A percentile compares a stretch with the other conserved stretches of the same genome.
Conservation (phyloP, 1,140 invertebrate genomes). For the Tachypleus tridentatus region DNA sequence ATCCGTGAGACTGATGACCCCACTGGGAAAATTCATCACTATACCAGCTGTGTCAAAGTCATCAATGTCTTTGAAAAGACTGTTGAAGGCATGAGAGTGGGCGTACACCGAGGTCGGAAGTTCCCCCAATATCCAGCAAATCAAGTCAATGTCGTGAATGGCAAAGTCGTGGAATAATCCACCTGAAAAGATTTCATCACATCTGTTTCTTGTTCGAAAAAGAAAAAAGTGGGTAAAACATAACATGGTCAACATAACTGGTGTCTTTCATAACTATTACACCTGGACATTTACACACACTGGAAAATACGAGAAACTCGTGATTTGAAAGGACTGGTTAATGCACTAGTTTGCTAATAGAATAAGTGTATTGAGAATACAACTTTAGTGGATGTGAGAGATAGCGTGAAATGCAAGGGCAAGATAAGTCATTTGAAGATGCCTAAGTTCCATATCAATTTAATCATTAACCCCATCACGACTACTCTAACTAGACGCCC, state of each 20-base stretch:
- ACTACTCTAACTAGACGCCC: too few relatives aligned
- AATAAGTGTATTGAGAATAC: too few relatives aligned
- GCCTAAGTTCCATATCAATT: too few relatives aligned
- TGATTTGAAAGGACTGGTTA: too few relatives aligned
- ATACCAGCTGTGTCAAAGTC: constrained; percentile 53
- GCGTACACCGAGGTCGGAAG: constrained; percentile 43
- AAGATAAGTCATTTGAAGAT: too few relatives aligned
- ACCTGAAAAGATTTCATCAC: constrained; percentile 34
- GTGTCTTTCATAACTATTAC: constrained; percentile 21
- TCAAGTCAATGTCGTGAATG: constrained; percentile 53
- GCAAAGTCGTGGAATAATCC: constrained; percentile 60
- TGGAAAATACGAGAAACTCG: too few relatives aligned
- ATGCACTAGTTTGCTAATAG: too few relatives aligned
- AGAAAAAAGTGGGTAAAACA: not conserved
- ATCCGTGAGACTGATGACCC: constrained; percentile 46
- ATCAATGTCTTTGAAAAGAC: constrained; percentile 44
- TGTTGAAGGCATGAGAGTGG: constrained; percentile 38
- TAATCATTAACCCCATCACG: too few relatives aligned
- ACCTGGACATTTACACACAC: not conserved
- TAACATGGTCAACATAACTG: not conserved
- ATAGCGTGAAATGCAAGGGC: too few relatives aligned
- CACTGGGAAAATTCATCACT: constrained; percentile 48
- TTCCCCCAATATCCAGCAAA: constrained; percentile 28
- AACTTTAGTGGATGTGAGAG: too few relatives aligned
- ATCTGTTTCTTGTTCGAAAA: not conserved